Base-by-base conservation (phyloP, 2,888 invertebrate species). In the Thymelicus sylvestris region DNA sequence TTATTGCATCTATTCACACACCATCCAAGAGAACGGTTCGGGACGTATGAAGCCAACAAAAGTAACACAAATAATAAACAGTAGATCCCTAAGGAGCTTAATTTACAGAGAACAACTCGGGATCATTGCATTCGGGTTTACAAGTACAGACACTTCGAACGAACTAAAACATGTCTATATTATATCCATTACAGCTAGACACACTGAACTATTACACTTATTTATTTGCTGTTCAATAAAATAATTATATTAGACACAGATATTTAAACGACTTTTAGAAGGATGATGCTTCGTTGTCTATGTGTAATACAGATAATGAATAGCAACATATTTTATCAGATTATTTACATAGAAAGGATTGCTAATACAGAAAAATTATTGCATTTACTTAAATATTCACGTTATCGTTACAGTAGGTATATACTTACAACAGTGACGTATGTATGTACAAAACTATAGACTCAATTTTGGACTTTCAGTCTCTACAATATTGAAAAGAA, bases 1-100 rank as follows among this genome's bases (percentile, higher is more conserved):
- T 92, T 94, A 94, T 94, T 94, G 92, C 93, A 93, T 92, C 93
- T 94, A 94, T 93, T 95, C 95, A 91, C 95, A 95, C 95, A 95
- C 89, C 90, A 92, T 90, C 87, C 83, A 84, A 84, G 84, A 82
- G 81, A 86, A 88, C 88, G 86, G 86, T 86, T 84, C 86, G 86
- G 87, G 87, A 92, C 84, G 83, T 88, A 83, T 82, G 83, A 85
- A 87, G 83, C 85, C 85, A 86, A 86, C 82, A 85, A 85, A 85
- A 78, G 47, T 76, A 73, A 74, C 75, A 74, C 72, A 76, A 75
- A 73, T 75, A 74, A 73, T 74, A 77, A 77, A 77, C 77, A 75
- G 76, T 71, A 73, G 72, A 70, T 73, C 67, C 74, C 77, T 74
- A 77, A 75, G 74, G 74, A 79, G 74, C 67, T 72, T 74, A 75